Conservation (phyloP, 2,113 vertebrate genomes). For the Oryzias curvinotus region DNA sequence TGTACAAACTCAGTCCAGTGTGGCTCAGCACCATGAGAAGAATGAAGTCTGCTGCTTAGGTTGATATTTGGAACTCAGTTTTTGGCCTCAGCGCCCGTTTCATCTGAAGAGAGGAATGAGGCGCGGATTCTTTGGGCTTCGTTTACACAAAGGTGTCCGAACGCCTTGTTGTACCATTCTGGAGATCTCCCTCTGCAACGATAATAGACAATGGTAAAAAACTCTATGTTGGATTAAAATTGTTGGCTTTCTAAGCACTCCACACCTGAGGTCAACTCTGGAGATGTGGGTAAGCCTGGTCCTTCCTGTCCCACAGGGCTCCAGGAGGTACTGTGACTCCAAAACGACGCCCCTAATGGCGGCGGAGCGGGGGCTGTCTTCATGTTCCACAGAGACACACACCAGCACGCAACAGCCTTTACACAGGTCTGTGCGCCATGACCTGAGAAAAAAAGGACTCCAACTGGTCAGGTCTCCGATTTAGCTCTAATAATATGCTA, state of each 20-base stretch:
- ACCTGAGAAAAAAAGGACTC: constrained; percentile 68
- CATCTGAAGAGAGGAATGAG: constrained; percentile 86
- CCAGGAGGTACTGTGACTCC: constrained; percentile 92
- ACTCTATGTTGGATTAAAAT: neutral
- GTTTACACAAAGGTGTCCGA: constrained; percentile 88
- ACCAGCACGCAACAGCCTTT: constrained; percentile 89
- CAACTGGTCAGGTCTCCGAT: neutral
- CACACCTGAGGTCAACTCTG: constrained; percentile 90
- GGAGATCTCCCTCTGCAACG: constrained; percentile 87
- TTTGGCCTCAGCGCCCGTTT: constrained; percentile 88
- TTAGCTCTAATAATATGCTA: neutral
- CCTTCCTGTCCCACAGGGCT: constrained; percentile 87
- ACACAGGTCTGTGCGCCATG: constrained; percentile 88
- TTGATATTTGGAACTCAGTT: constrained; percentile 73
- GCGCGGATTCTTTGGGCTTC: constrained; percentile 89
- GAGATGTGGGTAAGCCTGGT: constrained; percentile 92
- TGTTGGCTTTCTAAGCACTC: neutral
- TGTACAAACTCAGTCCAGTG: constrained; percentile 32
- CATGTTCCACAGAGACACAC: constrained; percentile 88
- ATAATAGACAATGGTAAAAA: neutral
- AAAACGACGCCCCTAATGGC: constrained; percentile 86
- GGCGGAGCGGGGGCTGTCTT: constrained; percentile 82
- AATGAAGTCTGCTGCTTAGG: constrained; percentile 17
- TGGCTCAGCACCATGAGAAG: constrained; percentile 45
- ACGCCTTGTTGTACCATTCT: constrained; percentile 97